Percentiles rank a stretch among this genome's conserved stretches.
Conservation (phyloP, 2,113 vertebrate genomes). For the Furnarius figulus region DNA sequence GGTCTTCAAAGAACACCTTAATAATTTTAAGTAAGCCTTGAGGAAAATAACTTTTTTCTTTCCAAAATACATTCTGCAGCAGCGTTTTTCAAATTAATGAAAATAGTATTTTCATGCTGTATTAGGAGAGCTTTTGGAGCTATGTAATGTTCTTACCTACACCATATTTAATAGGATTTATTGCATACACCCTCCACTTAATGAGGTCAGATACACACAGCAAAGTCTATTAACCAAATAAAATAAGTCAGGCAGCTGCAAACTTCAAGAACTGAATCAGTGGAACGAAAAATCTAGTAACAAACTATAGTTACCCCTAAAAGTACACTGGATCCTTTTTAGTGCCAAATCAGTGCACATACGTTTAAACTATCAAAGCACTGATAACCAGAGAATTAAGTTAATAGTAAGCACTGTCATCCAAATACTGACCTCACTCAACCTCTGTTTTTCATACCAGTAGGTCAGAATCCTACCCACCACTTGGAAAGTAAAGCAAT, state of each 20-base stretch:
- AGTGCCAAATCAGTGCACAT: neutral
- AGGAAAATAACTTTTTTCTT: neutral
- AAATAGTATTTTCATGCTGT: conserved; percentile 26
- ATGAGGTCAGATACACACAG: conserved; percentile 37
- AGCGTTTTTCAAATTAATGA: conserved; percentile 24
- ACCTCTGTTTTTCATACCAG: neutral
- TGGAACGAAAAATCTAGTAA: neutral
- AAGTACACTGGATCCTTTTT: neutral
- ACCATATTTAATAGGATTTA: conserved; percentile 49
- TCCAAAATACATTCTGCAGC: neutral
- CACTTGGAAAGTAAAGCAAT: neutral
- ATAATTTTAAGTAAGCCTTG: conserved; percentile 23
- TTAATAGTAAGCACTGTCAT: neutral
- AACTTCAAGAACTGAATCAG: neutral
- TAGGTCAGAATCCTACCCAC: neutral
- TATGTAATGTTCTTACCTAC: conserved; percentile 35
- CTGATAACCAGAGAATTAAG: neutral
- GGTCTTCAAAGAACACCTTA: conserved; percentile 47
- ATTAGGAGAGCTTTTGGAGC: conserved; percentile 3
- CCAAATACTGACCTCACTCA: neutral
- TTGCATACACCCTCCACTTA: neutral
- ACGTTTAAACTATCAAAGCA: neutral
- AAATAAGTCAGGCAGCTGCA: conserved; percentile 16
- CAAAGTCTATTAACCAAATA: conserved; percentile 12
- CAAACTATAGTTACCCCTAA: neutral